These are phyloP conservation scores for Oxyteleia sp. DNA, from an alignment of 2,888 invertebrate species.

Conservation along the genomic window DNA sequence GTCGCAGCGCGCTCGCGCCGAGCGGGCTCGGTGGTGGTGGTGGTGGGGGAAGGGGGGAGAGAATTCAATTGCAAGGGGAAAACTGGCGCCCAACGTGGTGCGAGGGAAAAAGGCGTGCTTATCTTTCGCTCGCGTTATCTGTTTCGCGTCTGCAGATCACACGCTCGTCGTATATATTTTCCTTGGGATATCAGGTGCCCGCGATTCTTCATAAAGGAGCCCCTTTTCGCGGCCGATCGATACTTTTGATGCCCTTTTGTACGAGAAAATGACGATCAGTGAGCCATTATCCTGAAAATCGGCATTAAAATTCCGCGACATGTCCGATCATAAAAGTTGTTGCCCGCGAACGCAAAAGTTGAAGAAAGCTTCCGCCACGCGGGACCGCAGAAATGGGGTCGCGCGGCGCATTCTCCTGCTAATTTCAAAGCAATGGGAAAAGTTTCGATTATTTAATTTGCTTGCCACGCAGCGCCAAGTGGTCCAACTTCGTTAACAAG, in stretches of 20 bases:
- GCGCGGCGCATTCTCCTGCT: slow-evolving; percentile 20
- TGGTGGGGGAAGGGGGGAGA: too few species aligned
- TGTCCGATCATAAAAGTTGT: slow-evolving; percentile 38
- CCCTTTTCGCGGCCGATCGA: neutral
- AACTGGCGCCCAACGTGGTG: too few species aligned
- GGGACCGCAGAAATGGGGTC: slow-evolving; percentile 26
- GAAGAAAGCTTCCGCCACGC: slow-evolving; percentile 20
- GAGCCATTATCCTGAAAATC: slow-evolving; percentile 2
- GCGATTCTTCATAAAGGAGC: slow-evolving; percentile 24
- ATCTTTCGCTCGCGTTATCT: slow-evolving; percentile 25
- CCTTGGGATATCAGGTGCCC: slow-evolving; percentile 18
- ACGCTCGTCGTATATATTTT: slow-evolving; percentile 21
- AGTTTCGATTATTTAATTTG: slow-evolving; percentile 58
- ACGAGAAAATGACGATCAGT: slow-evolving; percentile 15
- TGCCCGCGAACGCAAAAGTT: slow-evolving; percentile 14
- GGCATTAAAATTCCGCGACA: slow-evolving; percentile 37
- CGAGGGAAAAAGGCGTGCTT: slow-evolving; percentile 7
- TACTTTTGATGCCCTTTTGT: slow-evolving; percentile 21
- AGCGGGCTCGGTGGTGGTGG: too few species aligned
- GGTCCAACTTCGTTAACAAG: slow-evolving; percentile 35
- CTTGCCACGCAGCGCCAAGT: slow-evolving; percentile 35
- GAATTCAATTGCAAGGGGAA: too few species aligned
- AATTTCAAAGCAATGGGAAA: slow-evolving; percentile 45
- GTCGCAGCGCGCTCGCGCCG: too few species aligned
- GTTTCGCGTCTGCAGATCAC: slow-evolving; percentile 8